These are phyloP conservation scores for Rhabdomys pumilio DNA, from an alignment of 2,797 vertebrate species.

Conservation along the genomic window DNA sequence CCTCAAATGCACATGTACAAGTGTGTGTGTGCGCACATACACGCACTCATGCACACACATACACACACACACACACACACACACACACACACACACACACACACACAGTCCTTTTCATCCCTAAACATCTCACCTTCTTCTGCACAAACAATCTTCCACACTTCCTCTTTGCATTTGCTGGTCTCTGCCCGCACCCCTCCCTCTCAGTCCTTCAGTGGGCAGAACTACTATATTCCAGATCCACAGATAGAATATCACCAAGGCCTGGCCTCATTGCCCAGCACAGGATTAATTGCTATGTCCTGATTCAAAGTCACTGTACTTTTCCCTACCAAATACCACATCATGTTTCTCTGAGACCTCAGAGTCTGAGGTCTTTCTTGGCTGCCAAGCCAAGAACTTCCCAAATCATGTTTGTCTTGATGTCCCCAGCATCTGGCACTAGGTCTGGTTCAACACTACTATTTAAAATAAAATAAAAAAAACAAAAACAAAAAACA, in stretches of 20 bases:
- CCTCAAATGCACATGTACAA: rapidly evolving
- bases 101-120: not conserved
- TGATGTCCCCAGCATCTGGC: not conserved
- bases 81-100: too few relatives aligned
- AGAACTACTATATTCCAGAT: not conserved
- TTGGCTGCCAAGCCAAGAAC: not conserved
- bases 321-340: not conserved
- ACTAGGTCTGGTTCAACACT: not conserved
- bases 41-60: too few relatives aligned
- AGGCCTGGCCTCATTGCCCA: not conserved
- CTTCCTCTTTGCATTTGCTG: constrained; percentile 71
- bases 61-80: too few relatives aligned
- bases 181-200: constrained; percentile 65
- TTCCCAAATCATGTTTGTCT: not conserved
- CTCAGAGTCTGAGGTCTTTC: not conserved
- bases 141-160: constrained; percentile 58
- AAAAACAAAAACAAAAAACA: too few relatives aligned
- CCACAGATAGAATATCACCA: not conserved
- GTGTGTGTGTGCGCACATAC: too few relatives aligned
- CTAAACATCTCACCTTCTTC: constrained; percentile 61
- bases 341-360: not conserved
- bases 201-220: constrained; percentile 15
- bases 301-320: not conserved
- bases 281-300: not conserved
- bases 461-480: too few relatives aligned